Percentiles rank a stretch among this genome's conserved stretches.
phyloP scores from a whole-genome alignment of 1,140 invertebrate genomes.

The Brachionus paranguensis region DNA sequence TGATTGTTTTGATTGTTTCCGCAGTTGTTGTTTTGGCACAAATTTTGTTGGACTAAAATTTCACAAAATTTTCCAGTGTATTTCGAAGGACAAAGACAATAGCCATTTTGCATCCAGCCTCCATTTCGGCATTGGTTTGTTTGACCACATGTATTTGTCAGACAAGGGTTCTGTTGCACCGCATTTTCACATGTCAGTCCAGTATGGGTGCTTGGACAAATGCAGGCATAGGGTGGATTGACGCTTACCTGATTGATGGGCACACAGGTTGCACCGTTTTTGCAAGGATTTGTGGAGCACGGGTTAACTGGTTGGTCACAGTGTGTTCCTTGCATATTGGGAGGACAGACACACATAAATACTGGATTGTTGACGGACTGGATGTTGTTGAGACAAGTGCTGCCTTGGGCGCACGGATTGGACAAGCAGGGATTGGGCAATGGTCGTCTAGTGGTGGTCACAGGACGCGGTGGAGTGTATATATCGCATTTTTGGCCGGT shows the following conservation, averaged over 20 bases:
- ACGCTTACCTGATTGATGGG: background rate
- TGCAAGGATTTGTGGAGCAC: background rate
- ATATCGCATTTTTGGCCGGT: conserved; percentile 66
- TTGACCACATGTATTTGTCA: background rate
- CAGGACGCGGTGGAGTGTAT: background rate
- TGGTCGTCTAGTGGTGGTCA: background rate
- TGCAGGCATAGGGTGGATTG: conserved; percentile 61
- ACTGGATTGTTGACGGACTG: conserved; percentile 8
- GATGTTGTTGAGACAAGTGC: conserved; percentile 67
- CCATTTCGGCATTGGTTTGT: conserved; percentile 5
- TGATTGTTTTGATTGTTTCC: background rate
- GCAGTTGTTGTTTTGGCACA: background rate
- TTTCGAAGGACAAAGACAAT: conserved; percentile 4
- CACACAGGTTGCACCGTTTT: conserved; percentile 28
- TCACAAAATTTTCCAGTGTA: conserved; percentile 31
- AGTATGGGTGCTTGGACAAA: background rate
- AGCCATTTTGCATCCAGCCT: background rate
- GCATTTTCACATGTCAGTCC: conserved; percentile 3
- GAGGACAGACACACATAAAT: conserved; percentile 25
- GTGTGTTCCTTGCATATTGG: background rate
- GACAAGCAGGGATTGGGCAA: conserved; percentile 43
- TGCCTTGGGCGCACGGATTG: conserved; percentile 81
- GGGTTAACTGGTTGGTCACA: conserved; percentile 14
- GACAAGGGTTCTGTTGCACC: background rate
- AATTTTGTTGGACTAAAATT: conserved; percentile 3